These are phyloP conservation scores for Serilophus lunatus DNA, from an alignment of 2,113 vertebrate species.

Conservation along the genomic window DNA sequence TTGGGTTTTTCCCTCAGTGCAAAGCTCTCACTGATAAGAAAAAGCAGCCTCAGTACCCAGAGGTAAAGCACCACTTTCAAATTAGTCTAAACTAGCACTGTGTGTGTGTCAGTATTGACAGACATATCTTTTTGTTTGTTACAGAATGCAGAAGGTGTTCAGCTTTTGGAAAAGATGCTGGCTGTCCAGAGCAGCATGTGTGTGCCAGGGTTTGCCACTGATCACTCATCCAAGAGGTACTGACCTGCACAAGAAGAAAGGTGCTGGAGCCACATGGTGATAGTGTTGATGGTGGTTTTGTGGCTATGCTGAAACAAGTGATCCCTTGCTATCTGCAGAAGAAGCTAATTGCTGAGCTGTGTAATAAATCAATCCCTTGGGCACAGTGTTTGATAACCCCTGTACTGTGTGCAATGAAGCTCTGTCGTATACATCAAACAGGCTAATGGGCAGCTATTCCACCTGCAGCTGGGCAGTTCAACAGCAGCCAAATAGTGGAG, in stretches of 20 bases:
- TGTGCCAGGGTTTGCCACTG: no score
- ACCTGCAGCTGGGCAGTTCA: background rate
- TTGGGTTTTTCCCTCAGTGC: background rate
- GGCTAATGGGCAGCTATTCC: background rate
- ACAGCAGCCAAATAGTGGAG: background rate
- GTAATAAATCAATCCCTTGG: background rate
- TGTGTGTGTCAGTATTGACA: background rate
- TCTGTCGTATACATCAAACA: background rate
- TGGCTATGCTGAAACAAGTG: background rate
- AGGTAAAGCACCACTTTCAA: background rate
- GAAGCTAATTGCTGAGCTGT: background rate
- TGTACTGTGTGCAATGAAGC: background rate
- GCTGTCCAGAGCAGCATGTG: fast-evolving
- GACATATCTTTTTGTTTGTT: fast-evolving
- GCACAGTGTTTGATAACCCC: background rate
- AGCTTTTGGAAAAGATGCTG: background rate
- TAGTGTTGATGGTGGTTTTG: background rate
- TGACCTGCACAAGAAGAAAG: background rate
- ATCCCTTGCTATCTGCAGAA: background rate
- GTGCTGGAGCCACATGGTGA: fast-evolving
- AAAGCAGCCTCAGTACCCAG: background rate
- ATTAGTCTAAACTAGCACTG: background rate
- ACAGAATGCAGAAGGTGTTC: background rate
- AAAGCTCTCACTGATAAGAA: background rate
- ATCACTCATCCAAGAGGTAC: fast-evolving